Evolutionary conservation across 2,113 vertebrate genomes (phyloP).

Genomic region (Chaenogobius annularis): DNA sequence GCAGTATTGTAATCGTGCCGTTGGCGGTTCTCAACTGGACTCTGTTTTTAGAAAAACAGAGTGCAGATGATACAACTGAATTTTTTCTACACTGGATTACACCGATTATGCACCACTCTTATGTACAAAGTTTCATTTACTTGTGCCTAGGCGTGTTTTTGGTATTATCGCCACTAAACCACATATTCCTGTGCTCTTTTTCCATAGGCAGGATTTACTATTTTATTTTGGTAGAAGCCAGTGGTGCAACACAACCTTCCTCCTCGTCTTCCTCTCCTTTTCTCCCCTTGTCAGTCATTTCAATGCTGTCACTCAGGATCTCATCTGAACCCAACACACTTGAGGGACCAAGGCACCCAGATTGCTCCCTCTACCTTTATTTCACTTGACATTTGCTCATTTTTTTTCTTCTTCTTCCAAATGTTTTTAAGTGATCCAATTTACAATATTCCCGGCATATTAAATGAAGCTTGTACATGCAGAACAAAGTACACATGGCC

Average conservation of each 20-base stretch:
- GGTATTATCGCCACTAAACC: conserved; percentile 58
- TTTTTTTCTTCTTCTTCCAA: conserved; percentile 31
- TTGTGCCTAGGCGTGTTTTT: conserved; percentile 53
- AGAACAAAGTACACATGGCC: conserved; percentile 77
- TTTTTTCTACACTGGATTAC: no score
- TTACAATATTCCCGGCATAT: conserved; percentile 73
- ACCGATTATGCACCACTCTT: background rate
- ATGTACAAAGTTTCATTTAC: background rate
- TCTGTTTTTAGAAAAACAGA: no score
- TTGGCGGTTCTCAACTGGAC: no score
- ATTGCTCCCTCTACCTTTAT: conserved; percentile 35
- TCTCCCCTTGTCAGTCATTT: conserved; percentile 60
- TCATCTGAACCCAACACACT: conserved; percentile 61
- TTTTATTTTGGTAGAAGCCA: conserved; percentile 54
- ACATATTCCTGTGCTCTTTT: conserved; percentile 55
- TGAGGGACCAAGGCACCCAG: conserved; percentile 42
- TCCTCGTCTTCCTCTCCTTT: conserved; percentile 50
- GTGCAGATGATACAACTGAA: no score
- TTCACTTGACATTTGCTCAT: conserved; percentile 43
- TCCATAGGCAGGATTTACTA: conserved; percentile 54
- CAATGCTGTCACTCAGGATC: conserved; percentile 65
- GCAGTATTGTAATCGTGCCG: background rate
- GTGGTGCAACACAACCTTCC: conserved; percentile 66
- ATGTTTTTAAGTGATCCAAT: conserved; percentile 58
- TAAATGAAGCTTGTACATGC: conserved; percentile 70